Evolutionary conservation across 2,797 vertebrate species (phyloP).

Genomic region (Tapirus indicus): DNA sequence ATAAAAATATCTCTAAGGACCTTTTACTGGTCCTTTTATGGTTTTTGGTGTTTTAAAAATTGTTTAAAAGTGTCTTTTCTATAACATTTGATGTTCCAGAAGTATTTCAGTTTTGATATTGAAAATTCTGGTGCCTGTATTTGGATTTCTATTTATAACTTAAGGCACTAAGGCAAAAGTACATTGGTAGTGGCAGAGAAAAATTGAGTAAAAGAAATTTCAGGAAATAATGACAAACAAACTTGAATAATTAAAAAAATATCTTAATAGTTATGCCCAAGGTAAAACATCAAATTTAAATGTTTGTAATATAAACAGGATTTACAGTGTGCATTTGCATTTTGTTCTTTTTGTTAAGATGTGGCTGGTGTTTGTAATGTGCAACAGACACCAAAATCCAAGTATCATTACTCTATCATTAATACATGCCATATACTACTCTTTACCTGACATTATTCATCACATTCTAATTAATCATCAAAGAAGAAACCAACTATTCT

Average conservation of each 20-base stretch:
- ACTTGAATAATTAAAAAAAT: neutral
- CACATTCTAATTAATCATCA: conserved; percentile 86
- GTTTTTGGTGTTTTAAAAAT: neutral
- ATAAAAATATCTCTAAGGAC: neutral
- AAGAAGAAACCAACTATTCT: conserved; percentile 81
- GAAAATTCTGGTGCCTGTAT: neutral
- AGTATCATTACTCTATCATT: conserved; percentile 79
- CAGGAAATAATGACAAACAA: conserved; percentile 12
- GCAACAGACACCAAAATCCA: conserved; percentile 74
- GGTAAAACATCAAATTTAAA: neutral
- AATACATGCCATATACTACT: conserved; percentile 82
- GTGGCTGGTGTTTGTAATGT: conserved; percentile 66
- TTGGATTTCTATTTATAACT: neutral
- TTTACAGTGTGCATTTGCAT: conserved; percentile 49
- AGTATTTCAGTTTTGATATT: neutral
- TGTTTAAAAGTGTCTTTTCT: neutral
- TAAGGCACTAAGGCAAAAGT: neutral
- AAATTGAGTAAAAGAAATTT: neutral
- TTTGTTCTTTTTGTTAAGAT: conserved; percentile 65
- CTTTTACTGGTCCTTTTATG: neutral
- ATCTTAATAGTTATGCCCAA: neutral
- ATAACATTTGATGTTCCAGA: neutral
- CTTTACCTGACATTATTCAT: conserved; percentile 83
- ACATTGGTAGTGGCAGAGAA: neutral
- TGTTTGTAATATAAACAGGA: conserved; percentile 71